Evolutionary conservation across 2,113 vertebrate species (phyloP), one percentile per base, ranked within the genome.

Genomic region (Antechinus stuartii): DNA sequence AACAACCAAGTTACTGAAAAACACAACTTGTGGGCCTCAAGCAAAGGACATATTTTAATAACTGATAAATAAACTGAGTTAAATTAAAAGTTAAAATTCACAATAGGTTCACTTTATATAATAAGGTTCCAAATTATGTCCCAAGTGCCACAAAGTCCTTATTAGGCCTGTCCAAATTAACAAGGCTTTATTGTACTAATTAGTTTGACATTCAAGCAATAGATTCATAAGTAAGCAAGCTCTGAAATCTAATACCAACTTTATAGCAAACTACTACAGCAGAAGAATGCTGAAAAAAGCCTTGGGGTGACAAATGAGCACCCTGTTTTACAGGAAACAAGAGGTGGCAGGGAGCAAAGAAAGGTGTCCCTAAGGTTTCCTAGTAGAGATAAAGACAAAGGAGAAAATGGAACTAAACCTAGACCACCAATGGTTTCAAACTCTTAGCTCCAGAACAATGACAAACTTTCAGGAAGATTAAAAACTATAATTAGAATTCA

Each of bases 401-500:
- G 12, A 95, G 92, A 54, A 95, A 94, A 94, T 19, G 89, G 54
- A 91, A 95, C 19, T 91, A 54, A 96, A 95, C 19, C 92, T 90
- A 90, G 12, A 4, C 89, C 47, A 89, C 35, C 91, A 95, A 96
- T 26, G 84, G 93, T 94, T 57, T 97, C 54, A 95, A 76, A 76
- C 93, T 96, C 47, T 93, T 47, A 91, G 93, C 42, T 92, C 94
- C 23, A 8, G 56, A 84, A 57, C 91, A 96, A 50, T 94, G n/a
- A 19, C 42, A 95, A 96, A 92, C n/a, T 89, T 11, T 46, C 24
- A 35, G 42, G 89, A 50, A 91, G 27, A 1, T n/a, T 91, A 91
- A 91, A 22, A 91, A 22, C 30, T 30, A 53, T 50, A 53, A 53
- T 53, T 23, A 54, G 54, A 91, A 91, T 30, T 54, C 50, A 53